Base-by-base conservation (phyloP, 2,888 invertebrate species). In the Flexamia atlantica region DNA sequence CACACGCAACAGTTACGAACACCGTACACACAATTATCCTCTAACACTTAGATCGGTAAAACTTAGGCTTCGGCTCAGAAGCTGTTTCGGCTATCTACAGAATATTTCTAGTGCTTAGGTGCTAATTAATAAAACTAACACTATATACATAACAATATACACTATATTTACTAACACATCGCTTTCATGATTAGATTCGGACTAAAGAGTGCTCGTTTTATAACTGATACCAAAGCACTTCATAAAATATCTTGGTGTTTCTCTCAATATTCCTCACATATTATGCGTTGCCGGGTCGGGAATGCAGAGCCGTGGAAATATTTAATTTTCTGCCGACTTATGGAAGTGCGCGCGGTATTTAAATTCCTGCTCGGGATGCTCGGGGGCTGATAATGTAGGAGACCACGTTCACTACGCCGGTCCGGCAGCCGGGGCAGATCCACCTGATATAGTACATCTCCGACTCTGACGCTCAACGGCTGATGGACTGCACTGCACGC, bases 211-310 rank as follows among this genome's bases (percentile, higher is more conserved):
- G 20, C 7, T 40, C 2, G 20, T 28, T 64, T 30, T 64, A 64
- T 64, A 28, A 17, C 64, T 30, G 64, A 30, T 64, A 30, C 25
- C 50, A 10, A 50, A 28, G n/a, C 50, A 14, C 30, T 50, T 7
- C n/a, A 79, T 79, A 36, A 79, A 79, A 79, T 79, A 79, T 79
- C 79, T 79, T 57, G 79, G 79, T 79, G 79, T 79, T 79, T 30
- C 79, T 79, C 32, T 57, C 32, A 79, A 79, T 79, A 79, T 57
- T 46, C 57, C 57, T 79, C 79, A 79, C 79, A 79, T 79, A 79
- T 53, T 79, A 79, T 36, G 79, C 79, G 79, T 57, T 36, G 32
- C 57, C 28, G 40, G 12, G 79, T 17, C 17, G 50, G 36, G 79
- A 53, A 79, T 53, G 79, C 46, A 30, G 28, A 50, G 79, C 57